A percentile compares a stretch with the other conserved stretches of the same genome.
These are phyloP conservation scores for Drosophila rufa DNA, from an alignment of 1,140 invertebrate genomes.

Conservation along the genomic window DNA sequence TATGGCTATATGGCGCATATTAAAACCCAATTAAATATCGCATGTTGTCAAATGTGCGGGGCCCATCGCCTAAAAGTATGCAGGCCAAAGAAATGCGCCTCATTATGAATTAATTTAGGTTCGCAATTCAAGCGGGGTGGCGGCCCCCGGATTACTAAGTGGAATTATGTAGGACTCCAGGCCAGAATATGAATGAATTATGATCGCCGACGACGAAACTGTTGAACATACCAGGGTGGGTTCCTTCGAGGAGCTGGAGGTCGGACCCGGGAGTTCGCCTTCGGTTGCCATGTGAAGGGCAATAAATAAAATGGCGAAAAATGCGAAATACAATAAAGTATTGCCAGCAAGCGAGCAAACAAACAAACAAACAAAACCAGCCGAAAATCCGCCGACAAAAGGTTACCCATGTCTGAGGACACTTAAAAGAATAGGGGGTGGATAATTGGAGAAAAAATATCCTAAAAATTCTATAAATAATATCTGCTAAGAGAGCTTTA, in stretches of 20 bases:
- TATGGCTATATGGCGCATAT: constrained; percentile 36
- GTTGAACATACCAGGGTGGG: constrained; percentile 36
- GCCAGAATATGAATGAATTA: constrained; percentile 76
- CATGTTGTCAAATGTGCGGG: constrained; percentile 63
- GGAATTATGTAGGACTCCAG: constrained; percentile 62
- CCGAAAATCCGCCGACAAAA: constrained; percentile 27
- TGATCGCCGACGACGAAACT: constrained; percentile 60
- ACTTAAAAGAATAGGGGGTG: not conserved
- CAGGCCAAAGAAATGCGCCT: constrained; percentile 45
- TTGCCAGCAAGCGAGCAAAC: constrained; percentile 62
- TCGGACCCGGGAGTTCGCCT: not conserved
- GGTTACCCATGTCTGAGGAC: constrained; percentile 10
- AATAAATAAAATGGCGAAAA: constrained; percentile 79
- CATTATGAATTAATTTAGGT: constrained; percentile 77
- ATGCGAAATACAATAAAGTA: constrained; percentile 82
- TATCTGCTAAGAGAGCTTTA: no score
- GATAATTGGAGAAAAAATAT: no score
- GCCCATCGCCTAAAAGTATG: constrained; percentile 34
- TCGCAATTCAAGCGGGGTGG: constrained; percentile 56
- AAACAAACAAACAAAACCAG: constrained; percentile 56
- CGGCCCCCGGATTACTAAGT: constrained; percentile 55
- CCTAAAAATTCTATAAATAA: no score
- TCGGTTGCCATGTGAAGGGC: constrained; percentile 73
- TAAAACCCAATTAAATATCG: constrained; percentile 79
- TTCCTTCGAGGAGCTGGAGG: not conserved